Evolutionary conservation across 1,140 invertebrate species (phyloP), one percentile per base, ranked within the genome.

Genomic region (Heliconius congener): DNA sequence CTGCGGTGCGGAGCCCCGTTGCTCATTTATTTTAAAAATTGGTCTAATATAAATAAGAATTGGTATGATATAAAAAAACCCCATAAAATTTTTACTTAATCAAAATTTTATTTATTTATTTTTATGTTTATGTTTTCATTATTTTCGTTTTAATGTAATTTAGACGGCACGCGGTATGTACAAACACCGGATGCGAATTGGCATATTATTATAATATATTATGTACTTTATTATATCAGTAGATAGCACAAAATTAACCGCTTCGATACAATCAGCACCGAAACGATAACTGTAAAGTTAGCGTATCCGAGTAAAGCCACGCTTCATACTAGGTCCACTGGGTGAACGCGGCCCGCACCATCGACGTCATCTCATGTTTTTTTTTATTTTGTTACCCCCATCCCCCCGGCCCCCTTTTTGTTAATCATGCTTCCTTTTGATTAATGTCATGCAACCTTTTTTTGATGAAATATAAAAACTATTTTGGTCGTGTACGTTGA

Each of bases 401-500:
- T 46, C 0, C 13, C 42, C 42, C 42, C 0, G 11, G 11, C 42
- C 30, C 30, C 89, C 86, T 76, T 83, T 87, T 89, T 88, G 84
- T 83, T 80, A 76, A 88, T 90, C 90, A 91, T 91, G 90, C 93
- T 93, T 94, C 79, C 83, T 89, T 86, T 88, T 84, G 46, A 80
- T 82, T 79, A 82, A 78, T 89, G 88, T 90, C 86, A 90, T 88
- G 90, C 90, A 90, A 86, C 50, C 50, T 88, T 83, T 82, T 84
- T 88, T 85, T 88, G 82, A 66, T 27, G 84, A 83, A 82, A 82
- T 83, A 90, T 93, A 94, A 94, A 94, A 94, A 94, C 93, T 92
- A 94, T 94, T 94, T 94, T 94, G 93, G 93, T 94, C 93, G 93
- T 93, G 90, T 93, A 89, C 89, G 85, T 93, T 90, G 86, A 90